Conservation (phyloP, 2,888 invertebrate species). For the Rugalucina vietnamica region DNA sequence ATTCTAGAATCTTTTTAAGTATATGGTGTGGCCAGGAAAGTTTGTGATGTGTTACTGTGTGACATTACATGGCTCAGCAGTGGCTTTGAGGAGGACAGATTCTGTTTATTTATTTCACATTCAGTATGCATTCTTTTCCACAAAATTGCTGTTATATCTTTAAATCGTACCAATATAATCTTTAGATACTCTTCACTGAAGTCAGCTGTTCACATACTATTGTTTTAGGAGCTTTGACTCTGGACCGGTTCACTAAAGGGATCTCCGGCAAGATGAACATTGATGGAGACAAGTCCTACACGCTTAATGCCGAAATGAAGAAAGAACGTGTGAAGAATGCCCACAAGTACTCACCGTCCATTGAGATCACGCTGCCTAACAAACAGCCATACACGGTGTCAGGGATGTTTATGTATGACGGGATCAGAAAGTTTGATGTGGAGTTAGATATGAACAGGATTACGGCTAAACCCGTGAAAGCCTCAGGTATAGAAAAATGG, state of each 20-base stretch:
- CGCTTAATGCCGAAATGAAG: conserved; percentile 43
- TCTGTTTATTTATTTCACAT: too few species aligned
- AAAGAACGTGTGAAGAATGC: conserved; percentile 37
- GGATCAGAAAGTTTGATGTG: conserved; percentile 50
- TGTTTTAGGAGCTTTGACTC: conserved; percentile 52
- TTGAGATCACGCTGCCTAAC: conserved; percentile 46
- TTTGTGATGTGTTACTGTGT: too few species aligned
- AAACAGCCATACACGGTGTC: conserved; percentile 45
- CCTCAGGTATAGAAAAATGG: conserved; percentile 48
- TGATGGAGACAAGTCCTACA: conserved; percentile 44
- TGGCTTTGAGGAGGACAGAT: too few species aligned
- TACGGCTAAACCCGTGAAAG: conserved; percentile 54
- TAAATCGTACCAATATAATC: too few species aligned
- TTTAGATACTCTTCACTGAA: too few species aligned
- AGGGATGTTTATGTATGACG: conserved; percentile 48
- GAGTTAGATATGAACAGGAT: conserved; percentile 63
- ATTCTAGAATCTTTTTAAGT: too few species aligned
- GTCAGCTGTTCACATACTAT: too few species aligned
- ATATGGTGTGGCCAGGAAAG: too few species aligned
- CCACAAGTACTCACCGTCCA: conserved; percentile 46
- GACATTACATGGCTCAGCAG: too few species aligned
- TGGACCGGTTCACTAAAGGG: conserved; percentile 28
- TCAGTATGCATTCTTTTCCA: too few species aligned
- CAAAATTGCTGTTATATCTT: too few species aligned
- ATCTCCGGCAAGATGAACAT: conserved; percentile 53